Conservation (phyloP, 2,113 vertebrate species). For the Glaucomys volans region DNA sequence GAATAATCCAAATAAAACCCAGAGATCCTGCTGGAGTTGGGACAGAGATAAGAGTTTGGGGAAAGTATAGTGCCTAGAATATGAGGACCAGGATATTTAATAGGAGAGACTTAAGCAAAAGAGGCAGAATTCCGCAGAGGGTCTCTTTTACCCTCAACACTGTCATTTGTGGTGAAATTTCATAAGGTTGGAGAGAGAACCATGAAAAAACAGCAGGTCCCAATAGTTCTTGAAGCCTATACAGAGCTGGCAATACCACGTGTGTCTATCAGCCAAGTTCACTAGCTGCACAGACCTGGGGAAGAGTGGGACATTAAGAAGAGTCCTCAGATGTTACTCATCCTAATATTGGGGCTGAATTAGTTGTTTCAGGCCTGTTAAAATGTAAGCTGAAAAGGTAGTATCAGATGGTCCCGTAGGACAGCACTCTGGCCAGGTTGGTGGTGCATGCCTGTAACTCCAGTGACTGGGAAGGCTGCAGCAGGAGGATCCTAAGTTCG, state of each 20-base stretch:
- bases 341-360: background rate
- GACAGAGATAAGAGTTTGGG: background rate
- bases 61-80: background rate
- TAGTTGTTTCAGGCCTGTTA: background rate
- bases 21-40: background rate
- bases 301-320: background rate
- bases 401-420: background rate
- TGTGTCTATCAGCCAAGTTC: background rate
- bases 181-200: background rate
- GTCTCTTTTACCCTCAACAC: background rate
- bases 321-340: background rate
- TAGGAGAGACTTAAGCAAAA: background rate
- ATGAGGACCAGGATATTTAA: background rate
- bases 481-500: no score
- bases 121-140: background rate
- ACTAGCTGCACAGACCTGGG: background rate
- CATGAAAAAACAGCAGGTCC: background rate
- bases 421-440: background rate
- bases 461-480: no score
- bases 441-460: no score
- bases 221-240: background rate
- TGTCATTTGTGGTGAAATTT: background rate
- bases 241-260: background rate
- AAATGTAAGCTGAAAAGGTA: background rate
- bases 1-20: background rate